Evolutionary conservation across 2,888 invertebrate genomes (phyloP).

Genomic region (Mesopsocus fuscifrons): DNA sequence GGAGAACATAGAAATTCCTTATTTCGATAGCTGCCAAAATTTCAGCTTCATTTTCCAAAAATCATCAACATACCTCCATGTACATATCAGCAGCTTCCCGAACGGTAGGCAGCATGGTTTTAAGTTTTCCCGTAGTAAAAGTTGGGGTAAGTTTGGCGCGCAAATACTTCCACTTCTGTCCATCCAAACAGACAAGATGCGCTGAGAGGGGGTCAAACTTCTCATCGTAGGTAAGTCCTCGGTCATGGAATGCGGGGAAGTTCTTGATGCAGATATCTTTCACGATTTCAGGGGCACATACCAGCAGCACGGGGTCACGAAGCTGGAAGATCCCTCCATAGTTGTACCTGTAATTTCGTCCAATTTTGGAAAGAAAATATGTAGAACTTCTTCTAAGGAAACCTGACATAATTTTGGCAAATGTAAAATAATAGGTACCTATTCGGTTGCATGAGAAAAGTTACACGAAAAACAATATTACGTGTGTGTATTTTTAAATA

Average conservation of each 20-base stretch:
- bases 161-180: conserved; percentile 21
- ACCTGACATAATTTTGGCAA: too few relatives aligned
- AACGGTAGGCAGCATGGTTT: conserved; percentile 15
- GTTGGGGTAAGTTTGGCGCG: conserved; percentile 20
- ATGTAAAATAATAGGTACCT: too few relatives aligned
- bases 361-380: too few relatives aligned
- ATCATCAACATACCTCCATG: too few relatives aligned
- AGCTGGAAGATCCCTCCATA: not conserved
- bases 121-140: conserved; percentile 21
- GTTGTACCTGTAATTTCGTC: too few relatives aligned
- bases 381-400: conserved; percentile 11
- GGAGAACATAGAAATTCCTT: too few relatives aligned
- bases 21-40: too few relatives aligned
- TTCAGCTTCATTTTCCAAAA: too few relatives aligned
- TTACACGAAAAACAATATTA: too few relatives aligned
- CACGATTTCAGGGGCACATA: conserved; percentile 39
- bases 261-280: conserved; percentile 36
- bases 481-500: too few relatives aligned
- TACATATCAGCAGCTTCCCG: conserved; percentile 12
- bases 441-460: too few relatives aligned
- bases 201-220: conserved; percentile 35
- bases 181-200: conserved; percentile 13
- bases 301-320: conserved; percentile 36
- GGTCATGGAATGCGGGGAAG: conserved; percentile 42
- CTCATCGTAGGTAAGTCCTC: conserved; percentile 40